These are phyloP conservation scores for Aproaerema taeniolella DNA, from an alignment of 2,888 invertebrate species.

Conservation along the genomic window DNA sequence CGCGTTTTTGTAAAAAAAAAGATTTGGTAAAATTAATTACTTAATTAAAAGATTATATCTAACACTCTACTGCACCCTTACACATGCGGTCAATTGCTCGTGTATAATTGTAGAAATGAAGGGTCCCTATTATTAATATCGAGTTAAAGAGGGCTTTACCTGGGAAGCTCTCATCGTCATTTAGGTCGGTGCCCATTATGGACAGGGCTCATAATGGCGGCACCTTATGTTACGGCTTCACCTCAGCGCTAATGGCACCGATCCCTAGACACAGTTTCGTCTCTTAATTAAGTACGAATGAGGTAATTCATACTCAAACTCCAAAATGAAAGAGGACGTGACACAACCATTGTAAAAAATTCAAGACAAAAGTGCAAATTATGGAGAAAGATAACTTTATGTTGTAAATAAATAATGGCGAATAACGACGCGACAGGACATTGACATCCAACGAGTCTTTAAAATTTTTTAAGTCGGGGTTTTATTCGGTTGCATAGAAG, in stretches of 20 bases:
- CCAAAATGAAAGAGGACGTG: background rate
- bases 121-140: constrained; percentile 48
- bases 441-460: constrained; percentile 2
- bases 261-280: constrained; percentile 29
- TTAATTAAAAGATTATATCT: constrained; percentile 10
- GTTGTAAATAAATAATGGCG: background rate
- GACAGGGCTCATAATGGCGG: constrained; percentile 47
- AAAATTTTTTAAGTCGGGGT: constrained; percentile 3
- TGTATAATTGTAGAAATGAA: constrained; percentile 26
- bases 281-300: constrained; percentile 45
- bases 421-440: constrained; percentile 3
- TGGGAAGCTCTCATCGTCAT: constrained; percentile 48
- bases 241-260: constrained; percentile 38
- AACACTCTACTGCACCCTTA: constrained; percentile 6
- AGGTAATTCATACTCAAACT: constrained; percentile 2
- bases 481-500: background rate
- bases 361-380: constrained; percentile 5
- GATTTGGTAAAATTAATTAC: constrained; percentile 1
- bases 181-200: constrained; percentile 48
- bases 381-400: background rate
- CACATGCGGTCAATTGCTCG: constrained; percentile 20
- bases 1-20: too few relatives aligned
- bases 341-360: background rate
- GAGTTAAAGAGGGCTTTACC: constrained; percentile 49
- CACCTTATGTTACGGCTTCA: constrained; percentile 45